phyloP scores from a whole-genome alignment of 1,140 invertebrate genomes.

The Musca domestica region DNA sequence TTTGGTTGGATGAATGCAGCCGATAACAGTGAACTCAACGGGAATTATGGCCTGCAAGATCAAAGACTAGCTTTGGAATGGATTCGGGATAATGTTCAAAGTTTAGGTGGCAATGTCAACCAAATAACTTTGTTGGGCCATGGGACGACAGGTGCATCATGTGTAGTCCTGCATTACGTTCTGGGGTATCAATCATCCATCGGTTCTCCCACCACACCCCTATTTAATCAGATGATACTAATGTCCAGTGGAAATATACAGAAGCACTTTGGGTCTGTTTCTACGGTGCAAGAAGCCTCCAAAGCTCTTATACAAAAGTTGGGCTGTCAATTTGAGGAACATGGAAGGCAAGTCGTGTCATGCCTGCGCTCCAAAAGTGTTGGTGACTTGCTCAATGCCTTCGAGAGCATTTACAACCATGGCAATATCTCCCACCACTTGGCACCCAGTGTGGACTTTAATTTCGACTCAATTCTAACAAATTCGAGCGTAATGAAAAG shows the following conservation, averaged over 20 bases:
- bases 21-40: conserved; percentile 59
- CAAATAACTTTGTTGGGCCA: conserved; percentile 71
- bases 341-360: conserved; percentile 38
- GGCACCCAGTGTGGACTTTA: conserved; percentile 58
- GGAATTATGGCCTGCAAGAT: conserved; percentile 72
- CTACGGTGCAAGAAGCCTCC: conserved; percentile 55
- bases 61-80: conserved; percentile 71
- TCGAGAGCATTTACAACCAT: conserved; percentile 60
- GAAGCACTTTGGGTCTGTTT: conserved; percentile 29
- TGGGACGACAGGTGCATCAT: conserved; percentile 42
- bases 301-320: conserved; percentile 58
- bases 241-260: conserved; percentile 70
- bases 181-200: neutral
- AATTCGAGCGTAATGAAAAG: conserved; percentile 38
- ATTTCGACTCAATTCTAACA: conserved; percentile 42
- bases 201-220: conserved; percentile 44
- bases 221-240: conserved; percentile 59
- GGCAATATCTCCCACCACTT: conserved; percentile 58
- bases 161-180: conserved; percentile 31
- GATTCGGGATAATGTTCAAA: conserved; percentile 67
- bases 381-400: conserved; percentile 59
- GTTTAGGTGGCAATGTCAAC: conserved; percentile 70
- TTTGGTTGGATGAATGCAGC: conserved; percentile 71
- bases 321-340: conserved; percentile 56
- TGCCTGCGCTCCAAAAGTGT: conserved; percentile 65